Conservation (phyloP, 2,113 vertebrate genomes). For the Empidonax alnorum region DNA sequence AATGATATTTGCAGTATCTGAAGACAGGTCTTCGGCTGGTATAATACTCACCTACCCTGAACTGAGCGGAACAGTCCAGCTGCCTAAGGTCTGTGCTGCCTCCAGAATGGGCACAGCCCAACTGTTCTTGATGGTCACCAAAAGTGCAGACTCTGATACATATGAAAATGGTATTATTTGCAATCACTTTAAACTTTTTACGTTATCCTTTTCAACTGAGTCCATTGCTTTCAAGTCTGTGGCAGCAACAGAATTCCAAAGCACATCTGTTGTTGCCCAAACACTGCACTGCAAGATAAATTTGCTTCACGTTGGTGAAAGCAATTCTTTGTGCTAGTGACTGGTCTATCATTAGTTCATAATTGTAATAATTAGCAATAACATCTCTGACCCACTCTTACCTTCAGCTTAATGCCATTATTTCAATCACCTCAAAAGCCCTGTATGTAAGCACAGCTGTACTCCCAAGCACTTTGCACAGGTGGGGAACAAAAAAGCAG, state of each 20-base stretch:
- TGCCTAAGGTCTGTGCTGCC: background rate
- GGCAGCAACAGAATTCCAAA: background rate
- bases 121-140: background rate
- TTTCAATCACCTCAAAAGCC: background rate
- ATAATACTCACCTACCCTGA: background rate
- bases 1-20: background rate
- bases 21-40: background rate
- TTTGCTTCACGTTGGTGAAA: background rate
- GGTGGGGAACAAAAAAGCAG: background rate
- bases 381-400: background rate
- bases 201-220: background rate
- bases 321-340: background rate
- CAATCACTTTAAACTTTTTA: background rate
- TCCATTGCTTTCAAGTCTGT: background rate
- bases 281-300: background rate
- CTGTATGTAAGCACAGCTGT: background rate
- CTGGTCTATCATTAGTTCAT: background rate
- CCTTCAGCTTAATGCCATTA: background rate
- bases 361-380: conserved; percentile 10
- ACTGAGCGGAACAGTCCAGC: background rate
- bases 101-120: background rate
- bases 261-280: background rate
- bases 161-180: background rate
- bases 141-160: background rate
- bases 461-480: fast-evolving